These are phyloP conservation scores for Limnodromus scolopaceus DNA, from an alignment of 2,797 vertebrate genomes.

Conservation along the genomic window DNA sequence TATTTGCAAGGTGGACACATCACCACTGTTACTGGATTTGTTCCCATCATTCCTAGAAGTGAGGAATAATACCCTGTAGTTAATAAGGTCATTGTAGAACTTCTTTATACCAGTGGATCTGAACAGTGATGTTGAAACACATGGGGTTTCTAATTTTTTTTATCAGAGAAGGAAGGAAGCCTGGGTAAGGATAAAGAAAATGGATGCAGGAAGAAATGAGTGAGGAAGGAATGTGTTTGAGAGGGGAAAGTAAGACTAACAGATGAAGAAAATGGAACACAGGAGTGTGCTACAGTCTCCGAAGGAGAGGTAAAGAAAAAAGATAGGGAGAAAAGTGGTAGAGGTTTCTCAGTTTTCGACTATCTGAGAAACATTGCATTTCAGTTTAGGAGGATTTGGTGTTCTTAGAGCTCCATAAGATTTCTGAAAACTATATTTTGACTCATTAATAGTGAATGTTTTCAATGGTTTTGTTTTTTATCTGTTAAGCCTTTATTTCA, in stretches of 20 bases:
- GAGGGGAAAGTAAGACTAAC: background rate
- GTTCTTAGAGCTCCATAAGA: background rate
- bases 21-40: background rate
- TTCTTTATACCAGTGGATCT: background rate
- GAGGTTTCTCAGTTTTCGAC: background rate
- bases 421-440: background rate
- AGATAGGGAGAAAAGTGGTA: background rate
- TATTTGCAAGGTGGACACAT: background rate
- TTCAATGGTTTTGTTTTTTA: background rate
- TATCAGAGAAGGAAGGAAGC: background rate
- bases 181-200: background rate
- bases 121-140: background rate
- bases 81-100: background rate
- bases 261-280: background rate
- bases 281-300: background rate
- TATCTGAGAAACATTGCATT: background rate
- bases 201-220: accelerated
- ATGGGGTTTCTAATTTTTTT: background rate
- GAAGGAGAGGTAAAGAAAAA: background rate
- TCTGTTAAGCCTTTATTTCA: background rate
- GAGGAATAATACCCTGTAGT: background rate
- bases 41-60: background rate
- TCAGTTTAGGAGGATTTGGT: background rate
- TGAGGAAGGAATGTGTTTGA: background rate
- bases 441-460: background rate